These are phyloP conservation scores for Osmoderma eremita DNA, from an alignment of 2,888 invertebrate species.

Conservation along the genomic window DNA sequence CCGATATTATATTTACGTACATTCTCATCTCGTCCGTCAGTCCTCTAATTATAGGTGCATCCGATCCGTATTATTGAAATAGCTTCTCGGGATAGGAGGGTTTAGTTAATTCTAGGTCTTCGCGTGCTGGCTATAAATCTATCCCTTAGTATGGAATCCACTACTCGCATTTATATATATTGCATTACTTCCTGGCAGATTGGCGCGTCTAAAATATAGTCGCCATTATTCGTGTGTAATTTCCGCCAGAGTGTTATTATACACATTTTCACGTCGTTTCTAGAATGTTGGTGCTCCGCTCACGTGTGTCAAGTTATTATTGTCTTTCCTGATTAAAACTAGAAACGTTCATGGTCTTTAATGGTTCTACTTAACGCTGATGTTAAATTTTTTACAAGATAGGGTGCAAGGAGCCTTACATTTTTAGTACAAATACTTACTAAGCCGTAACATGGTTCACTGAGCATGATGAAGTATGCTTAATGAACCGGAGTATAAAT, in stretches of 20 bases:
- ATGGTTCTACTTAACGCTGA: too few species aligned
- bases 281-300: not conserved
- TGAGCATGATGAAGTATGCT: too few species aligned
- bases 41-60: conserved; percentile 48
- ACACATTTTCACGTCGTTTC: conserved; percentile 37
- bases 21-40: conserved; percentile 23
- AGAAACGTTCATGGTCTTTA: too few species aligned
- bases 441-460: too few species aligned
- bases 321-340: not conserved
- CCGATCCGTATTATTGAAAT: conserved; percentile 51
- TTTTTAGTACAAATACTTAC: too few species aligned
- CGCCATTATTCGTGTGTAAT: conserved; percentile 36
- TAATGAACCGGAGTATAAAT: too few species aligned
- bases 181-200: conserved; percentile 45
- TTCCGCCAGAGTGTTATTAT: conserved; percentile 30
- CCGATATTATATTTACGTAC: conserved; percentile 5
- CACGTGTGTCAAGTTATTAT: not conserved
- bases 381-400: too few species aligned
- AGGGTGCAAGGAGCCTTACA: too few species aligned
- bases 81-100: conserved; percentile 42
- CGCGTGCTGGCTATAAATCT: conserved; percentile 49
- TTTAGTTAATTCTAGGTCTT: conserved; percentile 50
- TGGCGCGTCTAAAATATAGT: conserved; percentile 46
- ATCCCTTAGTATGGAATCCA: conserved; percentile 46
- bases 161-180: too few species aligned